A percentile compares a stretch with the other conserved stretches of the same genome.
Conservation (phyloP, 2,797 vertebrate species). For the Tarsius wallacei region DNA sequence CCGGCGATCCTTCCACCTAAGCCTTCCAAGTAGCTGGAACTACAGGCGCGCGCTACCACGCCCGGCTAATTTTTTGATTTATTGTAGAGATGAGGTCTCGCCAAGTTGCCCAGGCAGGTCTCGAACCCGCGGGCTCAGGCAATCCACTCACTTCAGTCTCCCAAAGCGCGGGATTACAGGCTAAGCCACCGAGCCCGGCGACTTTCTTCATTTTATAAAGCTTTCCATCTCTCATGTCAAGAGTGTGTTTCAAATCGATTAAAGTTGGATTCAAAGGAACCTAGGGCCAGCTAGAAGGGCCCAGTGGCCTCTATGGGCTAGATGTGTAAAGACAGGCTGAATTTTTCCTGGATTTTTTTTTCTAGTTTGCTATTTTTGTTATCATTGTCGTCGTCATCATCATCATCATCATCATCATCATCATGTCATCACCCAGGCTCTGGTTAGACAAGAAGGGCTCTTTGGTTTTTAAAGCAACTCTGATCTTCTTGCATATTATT, state of each 20-base stretch:
- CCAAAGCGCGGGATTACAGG: no score
- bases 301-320: neutral
- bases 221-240: slow-evolving; percentile 79
- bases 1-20: no score
- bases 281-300: slow-evolving; percentile 10
- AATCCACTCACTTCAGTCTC: no score
- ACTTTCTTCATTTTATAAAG: slow-evolving; percentile 74
- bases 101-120: no score
- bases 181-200: no score
- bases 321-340: neutral
- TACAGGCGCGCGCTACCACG: no score
- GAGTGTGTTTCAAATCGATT: slow-evolving; percentile 73
- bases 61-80: no score
- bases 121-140: no score
- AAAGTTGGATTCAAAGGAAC: neutral
- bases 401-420: neutral
- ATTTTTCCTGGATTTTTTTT: slow-evolving; percentile 15
- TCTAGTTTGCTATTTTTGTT: neutral
- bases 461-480: neutral
- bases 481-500: neutral
- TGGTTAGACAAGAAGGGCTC: slow-evolving; percentile 37
- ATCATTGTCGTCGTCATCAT: neutral
- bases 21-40: no score
- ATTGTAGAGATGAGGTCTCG: no score
- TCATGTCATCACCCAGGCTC: neutral